phyloP scores from a whole-genome alignment of 2,888 invertebrate species.

The Drosophila niveifrons region DNA sequence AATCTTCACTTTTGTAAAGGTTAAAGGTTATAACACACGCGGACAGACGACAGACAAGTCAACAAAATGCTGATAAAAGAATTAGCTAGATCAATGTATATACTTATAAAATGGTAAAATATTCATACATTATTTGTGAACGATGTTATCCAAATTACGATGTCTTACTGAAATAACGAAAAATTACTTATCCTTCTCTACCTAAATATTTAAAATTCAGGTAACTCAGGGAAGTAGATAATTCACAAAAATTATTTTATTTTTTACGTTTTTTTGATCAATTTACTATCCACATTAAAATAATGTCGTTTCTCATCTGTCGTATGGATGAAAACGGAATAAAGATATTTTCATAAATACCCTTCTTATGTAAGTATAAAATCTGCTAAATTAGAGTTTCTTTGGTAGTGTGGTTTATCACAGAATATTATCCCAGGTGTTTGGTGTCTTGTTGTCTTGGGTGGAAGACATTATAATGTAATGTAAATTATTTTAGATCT shows the following conservation, averaged over 20 bases:
- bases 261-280: constrained; percentile 6
- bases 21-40: neutral
- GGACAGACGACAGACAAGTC: neutral
- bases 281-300: constrained; percentile 30
- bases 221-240: constrained; percentile 20
- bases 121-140: neutral
- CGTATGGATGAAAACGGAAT: constrained; percentile 10
- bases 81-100: neutral
- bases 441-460: constrained; percentile 6
- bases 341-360: constrained; percentile 4
- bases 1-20: neutral
- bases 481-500: constrained; percentile 11
- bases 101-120: neutral
- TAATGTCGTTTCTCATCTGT: neutral
- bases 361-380: constrained; percentile 8
- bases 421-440: constrained; percentile 23
- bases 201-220: constrained; percentile 24
- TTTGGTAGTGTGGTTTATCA: constrained; percentile 21
- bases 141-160: constrained; percentile 1
- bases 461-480: constrained; percentile 4
- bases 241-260: constrained; percentile 43
- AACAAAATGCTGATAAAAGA: neutral
- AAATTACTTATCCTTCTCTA: constrained; percentile 20
- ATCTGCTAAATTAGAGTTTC: neutral
- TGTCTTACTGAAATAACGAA: constrained; percentile 10